Percentiles rank a stretch among this genome's conserved stretches.
These are phyloP conservation scores for Cebuella pygmaea DNA, from an alignment of 2,797 vertebrate species.

Conservation along the genomic window DNA sequence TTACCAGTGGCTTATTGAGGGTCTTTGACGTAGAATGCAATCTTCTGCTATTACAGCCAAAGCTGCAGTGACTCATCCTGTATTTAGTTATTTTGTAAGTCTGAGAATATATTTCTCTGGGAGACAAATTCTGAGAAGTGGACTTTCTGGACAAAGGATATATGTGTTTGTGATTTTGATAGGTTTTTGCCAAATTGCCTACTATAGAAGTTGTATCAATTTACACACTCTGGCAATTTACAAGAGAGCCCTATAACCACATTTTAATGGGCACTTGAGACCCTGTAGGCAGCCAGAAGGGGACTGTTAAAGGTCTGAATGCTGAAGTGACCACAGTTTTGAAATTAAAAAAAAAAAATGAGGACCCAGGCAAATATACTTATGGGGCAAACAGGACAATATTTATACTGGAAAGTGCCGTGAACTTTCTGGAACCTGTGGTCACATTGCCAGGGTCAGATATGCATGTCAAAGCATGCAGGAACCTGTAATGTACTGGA, in stretches of 20 bases:
- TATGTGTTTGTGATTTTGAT: not conserved
- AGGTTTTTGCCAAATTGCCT: not conserved
- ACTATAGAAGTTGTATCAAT: not conserved
- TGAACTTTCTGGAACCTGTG: not conserved
- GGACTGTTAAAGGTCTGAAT: not conserved
- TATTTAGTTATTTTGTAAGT: not conserved
- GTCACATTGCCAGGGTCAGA: not conserved
- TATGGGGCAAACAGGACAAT: not conserved
- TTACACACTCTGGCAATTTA: not conserved
- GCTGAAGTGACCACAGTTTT: not conserved
- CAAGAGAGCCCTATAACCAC: not conserved
- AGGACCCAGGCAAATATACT: not conserved
- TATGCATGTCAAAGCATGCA: rapidly evolving
- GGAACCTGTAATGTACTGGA: not conserved
- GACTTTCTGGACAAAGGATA: not conserved
- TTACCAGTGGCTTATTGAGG: not conserved
- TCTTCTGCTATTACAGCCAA: not conserved
- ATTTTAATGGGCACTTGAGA: not conserved
- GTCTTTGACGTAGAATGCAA: not conserved
- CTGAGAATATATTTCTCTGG: not conserved
- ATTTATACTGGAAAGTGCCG: not conserved
- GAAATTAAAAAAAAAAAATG: not conserved
- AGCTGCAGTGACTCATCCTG: not conserved
- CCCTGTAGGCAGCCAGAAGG: not conserved
- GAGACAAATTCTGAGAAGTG: not conserved